Conservation (phyloP, 1,140 invertebrate genomes). For the Drosophila neocordata region DNA sequence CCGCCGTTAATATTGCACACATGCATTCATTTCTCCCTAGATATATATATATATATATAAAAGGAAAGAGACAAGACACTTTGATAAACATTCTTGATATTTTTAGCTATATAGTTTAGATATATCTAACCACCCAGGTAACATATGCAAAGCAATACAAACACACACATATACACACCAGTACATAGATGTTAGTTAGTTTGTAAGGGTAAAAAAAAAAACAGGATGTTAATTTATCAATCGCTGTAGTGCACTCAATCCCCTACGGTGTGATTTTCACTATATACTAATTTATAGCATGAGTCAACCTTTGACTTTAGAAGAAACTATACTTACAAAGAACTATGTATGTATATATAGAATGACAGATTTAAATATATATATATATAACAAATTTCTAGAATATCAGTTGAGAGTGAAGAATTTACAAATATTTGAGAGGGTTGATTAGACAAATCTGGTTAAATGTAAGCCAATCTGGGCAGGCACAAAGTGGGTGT, state of each 20-base stretch:
- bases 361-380: too few relatives aligned
- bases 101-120: constrained; percentile 31
- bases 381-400: not conserved
- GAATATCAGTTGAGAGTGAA: not conserved
- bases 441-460: constrained; percentile 19
- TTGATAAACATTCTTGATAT: constrained; percentile 36
- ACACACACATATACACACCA: not conserved
- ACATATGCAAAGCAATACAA: too few relatives aligned
- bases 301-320: not conserved
- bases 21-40: not conserved
- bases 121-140: constrained; percentile 7
- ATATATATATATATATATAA: not conserved
- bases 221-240: constrained; percentile 9
- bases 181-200: not conserved
- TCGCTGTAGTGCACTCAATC: not conserved
- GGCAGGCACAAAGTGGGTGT: constrained; percentile 10
- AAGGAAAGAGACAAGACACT: constrained; percentile 13
- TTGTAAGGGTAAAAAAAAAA: not conserved
- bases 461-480: constrained; percentile 16
- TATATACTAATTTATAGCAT: not conserved
- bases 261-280: not conserved
- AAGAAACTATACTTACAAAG: too few relatives aligned
- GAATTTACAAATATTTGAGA: constrained; percentile 40
- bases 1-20: constrained; percentile 46
- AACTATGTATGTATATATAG: too few relatives aligned